phyloP scores from a whole-genome alignment of 1,140 invertebrate species.

The Conus ventricosus region DNA sequence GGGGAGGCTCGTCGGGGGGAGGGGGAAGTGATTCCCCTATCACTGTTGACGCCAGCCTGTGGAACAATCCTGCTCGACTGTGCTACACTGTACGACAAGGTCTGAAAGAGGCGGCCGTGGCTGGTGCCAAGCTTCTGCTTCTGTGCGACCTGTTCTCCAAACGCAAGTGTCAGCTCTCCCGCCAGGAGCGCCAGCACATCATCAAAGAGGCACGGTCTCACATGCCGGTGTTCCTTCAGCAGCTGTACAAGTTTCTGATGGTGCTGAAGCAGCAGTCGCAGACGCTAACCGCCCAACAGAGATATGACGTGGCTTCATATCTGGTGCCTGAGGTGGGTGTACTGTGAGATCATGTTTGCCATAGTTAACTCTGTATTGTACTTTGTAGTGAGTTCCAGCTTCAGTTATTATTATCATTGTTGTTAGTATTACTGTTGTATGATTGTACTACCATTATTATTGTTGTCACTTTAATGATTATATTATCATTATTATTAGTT shows the following conservation, averaged over 20 bases:
- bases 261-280: conserved; percentile 79
- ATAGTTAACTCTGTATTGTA: too few species aligned
- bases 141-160: conserved; percentile 80
- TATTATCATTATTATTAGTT: too few species aligned
- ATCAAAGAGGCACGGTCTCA: conserved; percentile 81
- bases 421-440: too few species aligned
- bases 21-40: conserved; percentile 53
- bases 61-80: conserved; percentile 77
- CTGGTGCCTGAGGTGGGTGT: conserved; percentile 79
- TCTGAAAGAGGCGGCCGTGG: conserved; percentile 78
- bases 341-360: background rate
- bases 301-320: conserved; percentile 80
- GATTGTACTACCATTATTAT: too few species aligned
- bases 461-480: too few species aligned
- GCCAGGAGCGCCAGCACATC: conserved; percentile 81
- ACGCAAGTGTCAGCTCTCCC: conserved; percentile 77
- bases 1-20: conserved; percentile 43
- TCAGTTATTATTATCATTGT: too few species aligned
- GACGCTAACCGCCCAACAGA: conserved; percentile 77
- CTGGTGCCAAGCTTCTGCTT: conserved; percentile 77
- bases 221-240: conserved; percentile 80
- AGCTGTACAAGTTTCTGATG: conserved; percentile 79
- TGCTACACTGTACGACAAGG: conserved; percentile 80
- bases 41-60: conserved; percentile 50
- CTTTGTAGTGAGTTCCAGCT: too few species aligned